These are phyloP conservation scores for Trematomus bernacchii DNA, from an alignment of 2,797 vertebrate species.

Conservation along the genomic window DNA sequence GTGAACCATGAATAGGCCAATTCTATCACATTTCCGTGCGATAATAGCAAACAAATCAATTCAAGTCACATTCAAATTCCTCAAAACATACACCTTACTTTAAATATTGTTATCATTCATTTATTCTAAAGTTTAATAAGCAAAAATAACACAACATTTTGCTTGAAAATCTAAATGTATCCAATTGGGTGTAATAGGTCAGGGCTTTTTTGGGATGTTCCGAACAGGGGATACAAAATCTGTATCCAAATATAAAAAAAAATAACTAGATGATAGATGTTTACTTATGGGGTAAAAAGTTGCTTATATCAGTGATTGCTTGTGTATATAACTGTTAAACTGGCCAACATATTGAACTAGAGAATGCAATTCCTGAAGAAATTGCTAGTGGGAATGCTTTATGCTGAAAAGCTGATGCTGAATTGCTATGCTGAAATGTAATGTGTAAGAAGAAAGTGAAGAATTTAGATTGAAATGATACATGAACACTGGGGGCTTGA, in stretches of 20 bases:
- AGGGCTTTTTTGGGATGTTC: neutral
- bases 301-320: conserved; percentile 4
- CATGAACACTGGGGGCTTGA: too few species aligned
- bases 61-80: neutral
- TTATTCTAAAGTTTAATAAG: neutral
- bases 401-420: too few species aligned
- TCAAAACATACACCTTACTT: too few species aligned
- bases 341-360: neutral
- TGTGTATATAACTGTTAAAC: conserved; percentile 18
- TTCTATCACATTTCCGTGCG: neutral
- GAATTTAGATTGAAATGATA: too few species aligned
- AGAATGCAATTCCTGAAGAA: too few species aligned
- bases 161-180: neutral
- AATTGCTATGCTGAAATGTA: too few species aligned
- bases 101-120: neutral
- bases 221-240: neutral
- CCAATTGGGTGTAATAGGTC: neutral
- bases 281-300: neutral
- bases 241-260: neutral
- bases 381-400: too few species aligned
- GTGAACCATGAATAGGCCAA: neutral
- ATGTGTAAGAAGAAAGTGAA: too few species aligned
- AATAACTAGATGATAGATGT: neutral
- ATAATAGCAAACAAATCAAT: neutral
- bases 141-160: neutral